phyloP scores from a whole-genome alignment of 2,113 vertebrate genomes.

The Sphyrna mokarran region DNA sequence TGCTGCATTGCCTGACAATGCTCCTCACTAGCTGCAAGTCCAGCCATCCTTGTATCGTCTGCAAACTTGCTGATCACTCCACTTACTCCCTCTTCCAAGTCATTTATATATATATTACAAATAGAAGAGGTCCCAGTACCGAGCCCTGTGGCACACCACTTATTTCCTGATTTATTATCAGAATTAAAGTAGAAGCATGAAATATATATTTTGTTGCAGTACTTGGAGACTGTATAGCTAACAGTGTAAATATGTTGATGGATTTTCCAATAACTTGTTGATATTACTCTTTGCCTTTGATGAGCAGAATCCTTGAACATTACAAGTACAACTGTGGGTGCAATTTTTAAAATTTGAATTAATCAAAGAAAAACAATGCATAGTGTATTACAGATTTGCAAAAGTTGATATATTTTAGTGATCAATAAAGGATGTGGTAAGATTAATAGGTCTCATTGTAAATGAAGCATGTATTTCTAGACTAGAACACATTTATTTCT shows the following conservation, averaged over 20 bases:
- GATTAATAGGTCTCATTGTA: not conserved
- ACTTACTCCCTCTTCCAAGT: no score
- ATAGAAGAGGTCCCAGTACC: no score
- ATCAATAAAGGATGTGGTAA: not conserved
- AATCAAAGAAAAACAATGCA: not conserved
- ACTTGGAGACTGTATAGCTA: not conserved
- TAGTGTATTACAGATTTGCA: not conserved
- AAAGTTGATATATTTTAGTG: not conserved
- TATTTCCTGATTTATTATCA: not conserved
- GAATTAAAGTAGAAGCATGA: not conserved
- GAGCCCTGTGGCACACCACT: no score
- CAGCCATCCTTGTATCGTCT: no score
- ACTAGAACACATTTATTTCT: not conserved
- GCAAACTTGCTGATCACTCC: no score
- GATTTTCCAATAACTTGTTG: conserved; percentile 1
- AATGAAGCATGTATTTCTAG: not conserved
- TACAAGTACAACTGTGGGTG: not conserved
- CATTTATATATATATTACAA: no score
- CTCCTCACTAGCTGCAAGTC: no score
- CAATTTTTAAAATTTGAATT: not conserved
- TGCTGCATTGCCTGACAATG: no score
- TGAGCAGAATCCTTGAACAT: not conserved
- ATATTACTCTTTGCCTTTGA: not conserved
- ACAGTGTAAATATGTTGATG: not conserved
- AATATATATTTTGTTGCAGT: not conserved